Evolutionary conservation across 2,797 vertebrate genomes (phyloP), one percentile per base, ranked within the genome.

Genomic region (Loris lydekkerianus): DNA sequence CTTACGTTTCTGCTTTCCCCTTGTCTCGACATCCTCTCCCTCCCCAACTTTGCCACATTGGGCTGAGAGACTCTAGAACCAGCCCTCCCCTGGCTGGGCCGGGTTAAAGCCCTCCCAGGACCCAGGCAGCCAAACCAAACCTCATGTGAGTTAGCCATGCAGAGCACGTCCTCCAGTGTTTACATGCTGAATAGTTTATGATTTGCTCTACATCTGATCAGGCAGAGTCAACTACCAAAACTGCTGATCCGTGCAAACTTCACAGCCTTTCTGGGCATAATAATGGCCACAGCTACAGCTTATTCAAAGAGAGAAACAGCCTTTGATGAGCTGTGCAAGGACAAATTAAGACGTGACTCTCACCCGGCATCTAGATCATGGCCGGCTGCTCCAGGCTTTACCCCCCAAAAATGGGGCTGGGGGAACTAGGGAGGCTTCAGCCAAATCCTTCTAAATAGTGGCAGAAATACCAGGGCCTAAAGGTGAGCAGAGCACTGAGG

Each of bases 121-220:
- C 23, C 56, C 69, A 27, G 5, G 85, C 20, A 31, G 72, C 82
- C 67, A 77, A 86, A 53, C 67, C 40, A 9, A 20, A 86, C 89
- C 84, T 43, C 31, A 0, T 34, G 25, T 1, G 37, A n/a, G 63
- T 91, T 96, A 67, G 13, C 78, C 92, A 97, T 96, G 92, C 93
- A 46, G 31, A 94, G 85, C 97, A 94, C 93, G 88, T 93, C 85
- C 81, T 67, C 80, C 92, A 37, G 77, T 96, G 97, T 97, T 98
- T 97, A 92, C 92, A 80, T 95, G 92, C 72, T 97, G 96, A 97
- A 96, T 96, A 93, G 97, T 95, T 98, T 96, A 97, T 97, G 95
- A 98, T 97, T 95, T 97, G 97, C 92, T 96, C 96, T 96, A 95
- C 95, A 95, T 97, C 95, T 92, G 94, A 97, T 97, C 96, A 91